phyloP scores from a whole-genome alignment of 2,797 vertebrate species.

The Falco cherrug region DNA sequence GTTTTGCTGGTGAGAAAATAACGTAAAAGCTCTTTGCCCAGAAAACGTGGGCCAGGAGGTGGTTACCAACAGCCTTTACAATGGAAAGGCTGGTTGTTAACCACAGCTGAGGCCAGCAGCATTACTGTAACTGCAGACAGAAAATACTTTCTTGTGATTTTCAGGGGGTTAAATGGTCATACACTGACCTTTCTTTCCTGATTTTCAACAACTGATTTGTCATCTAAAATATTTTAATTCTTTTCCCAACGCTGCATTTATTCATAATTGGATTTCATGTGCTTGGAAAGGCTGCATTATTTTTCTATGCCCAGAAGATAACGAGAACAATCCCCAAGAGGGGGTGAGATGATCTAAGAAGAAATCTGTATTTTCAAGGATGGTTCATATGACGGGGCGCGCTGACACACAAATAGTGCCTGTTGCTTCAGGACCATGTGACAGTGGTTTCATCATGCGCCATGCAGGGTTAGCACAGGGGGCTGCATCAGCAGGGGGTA shows the following conservation, averaged over 20 bases:
- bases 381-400: not conserved
- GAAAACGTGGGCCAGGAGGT: not conserved
- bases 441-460: not conserved
- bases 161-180: not conserved
- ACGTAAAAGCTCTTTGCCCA: not conserved
- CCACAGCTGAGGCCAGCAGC: not conserved
- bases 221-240: not conserved
- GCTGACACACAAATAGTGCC: not conserved
- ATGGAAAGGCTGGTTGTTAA: not conserved
- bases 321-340: not conserved
- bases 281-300: not conserved
- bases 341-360: conserved; percentile 2
- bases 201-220: not conserved
- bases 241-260: not conserved
- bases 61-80: not conserved
- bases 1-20: conserved; percentile 46
- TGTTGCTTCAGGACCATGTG: not conserved
- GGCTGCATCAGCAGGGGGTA: not conserved
- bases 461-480: not conserved
- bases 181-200: not conserved
- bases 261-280: not conserved
- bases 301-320: not conserved
- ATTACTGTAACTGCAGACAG: not conserved
- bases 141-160: not conserved
- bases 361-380: not conserved